Evolutionary conservation across 1,140 invertebrate species (phyloP), one percentile per base, ranked within the genome.

Genomic region (Prorops nasuta): DNA sequence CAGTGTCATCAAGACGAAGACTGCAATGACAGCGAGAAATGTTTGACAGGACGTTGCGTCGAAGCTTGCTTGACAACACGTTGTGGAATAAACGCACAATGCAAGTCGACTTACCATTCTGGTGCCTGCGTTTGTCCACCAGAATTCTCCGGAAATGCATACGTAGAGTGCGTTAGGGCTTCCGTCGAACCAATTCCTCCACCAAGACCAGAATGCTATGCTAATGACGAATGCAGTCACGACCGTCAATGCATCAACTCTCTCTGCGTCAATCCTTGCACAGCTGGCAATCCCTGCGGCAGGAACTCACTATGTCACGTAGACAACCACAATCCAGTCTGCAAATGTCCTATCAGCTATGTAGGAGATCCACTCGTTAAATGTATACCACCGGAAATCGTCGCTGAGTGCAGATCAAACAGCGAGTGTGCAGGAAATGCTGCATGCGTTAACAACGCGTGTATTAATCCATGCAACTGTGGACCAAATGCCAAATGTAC

Each of bases 71-170:
- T 81, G 34, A 76, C 87, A 10, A 84, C 89, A 44, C 77, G 81
- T 3, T 96, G 92, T 64, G 92, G 92, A 41, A 75, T 87, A 1
- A 94, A 94, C 63, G 91, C 93, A 3, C 81, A 90, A 52, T 96
- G 93, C 58, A 84, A 80, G 63, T 84, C 90, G 2, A 67, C 81
- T 6, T 83, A 85, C 54, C 91, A 95, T 66, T 82, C 83, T 48
- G 86, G 86, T 1, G 80, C 86, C 12, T 96, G 92, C 64, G 79
- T 81, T 9, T 96, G 93, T 72, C 82, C 90, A 10, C 69, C 81
- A 7, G 87, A 87, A 12, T 94, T 90, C 67, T 81, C 80, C 31
- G 92, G 92, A 59, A 92, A 94, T 73, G 84, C 92, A 17, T 84
- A 89, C 67, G 77, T 89, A 21, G 89, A 92, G 67, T 96, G 92